Evolutionary conservation across 2,113 vertebrate species (phyloP).

Genomic region (Pluvianellus socialis): DNA sequence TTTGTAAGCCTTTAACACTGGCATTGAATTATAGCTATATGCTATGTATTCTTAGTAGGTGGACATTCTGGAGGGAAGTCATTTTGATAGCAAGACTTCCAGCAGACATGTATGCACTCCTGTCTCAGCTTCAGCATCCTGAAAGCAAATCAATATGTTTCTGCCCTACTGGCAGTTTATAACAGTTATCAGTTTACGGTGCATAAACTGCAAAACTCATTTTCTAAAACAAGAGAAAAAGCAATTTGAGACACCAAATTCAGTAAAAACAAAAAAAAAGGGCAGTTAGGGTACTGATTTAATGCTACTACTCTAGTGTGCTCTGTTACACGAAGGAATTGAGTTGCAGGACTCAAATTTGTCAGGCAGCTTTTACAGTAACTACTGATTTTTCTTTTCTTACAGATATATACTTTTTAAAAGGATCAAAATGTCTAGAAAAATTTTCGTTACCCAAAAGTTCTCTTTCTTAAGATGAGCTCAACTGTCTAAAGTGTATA

Average conservation of each 20-base stretch:
- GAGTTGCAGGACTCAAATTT: neutral
- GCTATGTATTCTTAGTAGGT: neutral
- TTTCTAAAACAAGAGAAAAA: neutral
- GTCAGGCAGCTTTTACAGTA: neutral
- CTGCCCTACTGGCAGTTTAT: neutral
- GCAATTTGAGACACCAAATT: neutral
- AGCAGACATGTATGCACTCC: neutral
- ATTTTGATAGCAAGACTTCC: neutral
- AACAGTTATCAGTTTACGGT: neutral
- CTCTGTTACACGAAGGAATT: neutral
- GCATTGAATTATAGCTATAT: neutral
- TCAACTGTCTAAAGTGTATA: neutral
- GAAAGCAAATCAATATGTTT: neutral
- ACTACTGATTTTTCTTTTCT: neutral
- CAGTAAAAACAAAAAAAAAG: neutral
- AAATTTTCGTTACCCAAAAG: neutral
- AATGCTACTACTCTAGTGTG: neutral
- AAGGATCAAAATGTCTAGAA: neutral
- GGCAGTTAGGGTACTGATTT: neutral
- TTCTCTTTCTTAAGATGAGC: neutral
- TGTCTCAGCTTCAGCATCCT: neutral
- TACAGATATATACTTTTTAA: neutral
- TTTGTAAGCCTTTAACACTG: neutral
- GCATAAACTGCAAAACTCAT: neutral
- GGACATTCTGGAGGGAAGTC: neutral